Evolutionary conservation across 2,888 invertebrate species (phyloP).

Genomic region (Andrena camellia): DNA sequence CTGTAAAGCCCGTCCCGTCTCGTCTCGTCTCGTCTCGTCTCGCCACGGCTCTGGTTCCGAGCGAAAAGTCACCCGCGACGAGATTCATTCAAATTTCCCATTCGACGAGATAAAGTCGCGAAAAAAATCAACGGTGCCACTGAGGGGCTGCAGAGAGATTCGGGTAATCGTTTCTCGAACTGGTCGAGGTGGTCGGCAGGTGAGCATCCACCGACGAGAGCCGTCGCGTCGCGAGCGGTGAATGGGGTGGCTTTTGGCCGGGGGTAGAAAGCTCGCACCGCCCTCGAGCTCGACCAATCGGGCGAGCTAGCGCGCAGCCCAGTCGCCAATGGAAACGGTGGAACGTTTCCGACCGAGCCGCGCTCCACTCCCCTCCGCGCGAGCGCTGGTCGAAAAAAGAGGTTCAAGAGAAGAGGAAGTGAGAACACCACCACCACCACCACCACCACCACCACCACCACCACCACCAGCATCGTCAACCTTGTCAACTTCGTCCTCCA

Average conservation of each 20-base stretch:
- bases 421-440: conserved; percentile 21
- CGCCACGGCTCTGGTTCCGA: background rate
- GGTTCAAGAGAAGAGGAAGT: conserved; percentile 33
- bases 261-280: conserved; percentile 76
- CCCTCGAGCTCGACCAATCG: conserved; percentile 76
- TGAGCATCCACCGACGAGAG: conserved; percentile 58
- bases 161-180: conserved; percentile 47
- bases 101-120: conserved; percentile 2
- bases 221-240: conserved; percentile 27
- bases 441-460: conserved; percentile 18
- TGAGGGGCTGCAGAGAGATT: conserved; percentile 2
- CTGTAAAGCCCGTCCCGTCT: too few species aligned
- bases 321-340: conserved; percentile 71
- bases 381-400: conserved; percentile 43
- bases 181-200: conserved; percentile 58
- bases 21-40: background rate
- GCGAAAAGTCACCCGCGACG: background rate
- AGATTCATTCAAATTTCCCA: background rate
- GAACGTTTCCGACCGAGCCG: conserved; percentile 10
- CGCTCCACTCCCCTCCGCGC: conserved; percentile 38
- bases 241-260: conserved; percentile 63
- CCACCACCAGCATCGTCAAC: conserved; percentile 21
- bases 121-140: background rate
- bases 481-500: conserved; percentile 29
- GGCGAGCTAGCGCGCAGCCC: conserved; percentile 14